Base-by-base conservation (phyloP, 53 echinoderm and acorn worm species). In the Echinarachnius parma region DNA sequence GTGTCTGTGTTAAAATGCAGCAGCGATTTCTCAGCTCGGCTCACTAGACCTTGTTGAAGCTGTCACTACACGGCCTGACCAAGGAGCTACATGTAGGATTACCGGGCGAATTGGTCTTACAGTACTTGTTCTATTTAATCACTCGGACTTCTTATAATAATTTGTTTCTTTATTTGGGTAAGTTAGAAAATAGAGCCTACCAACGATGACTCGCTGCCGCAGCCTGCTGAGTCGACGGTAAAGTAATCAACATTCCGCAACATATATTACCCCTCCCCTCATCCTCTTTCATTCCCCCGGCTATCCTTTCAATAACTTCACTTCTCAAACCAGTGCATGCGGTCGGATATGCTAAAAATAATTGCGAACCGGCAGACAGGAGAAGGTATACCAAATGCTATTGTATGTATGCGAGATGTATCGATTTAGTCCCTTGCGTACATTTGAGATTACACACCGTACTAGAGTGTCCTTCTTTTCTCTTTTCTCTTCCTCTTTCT, bases 401-500 rank as follows among this genome's bases (percentile, higher is more conserved):
- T 4, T 39, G 36, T 24, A 14, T 23, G 25, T 36, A 14, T 39
- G 36, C 15, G 25, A 62, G 34, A 5, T 10, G 27, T 59, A 62
- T 62, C 36, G 62, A 62, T 62, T 62, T 62, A 25, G 25, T 16
- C 21, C 39, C 34, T 2, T 15, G 15, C 35, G n/a, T 39, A 39
- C 16, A 27, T 46, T 62, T 62, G 36, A 22, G 8, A 27, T 63
- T 16, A 63, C 13, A 69, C 53, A 69, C 50, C 53, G 24, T n/a
- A n/a, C n/a, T n/a, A n/a, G n/a, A n/a, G n/a, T n/a, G n/a, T n/a
- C n/a, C 70, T 4, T 34, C 24, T 35, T 69, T 34, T 34, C 52
- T 50, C 20, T 19, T 50, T 20, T 50, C n/a, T n/a, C n/a, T n/a
- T n/a, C n/a, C n/a, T n/a, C n/a, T 50, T 50, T 69, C 70, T 53